A percentile compares a stretch with the other conserved stretches of the same genome.
These are phyloP conservation scores for Chamaetylas fuelleborni DNA, from an alignment of 2,113 vertebrate genomes.

Conservation along the genomic window DNA sequence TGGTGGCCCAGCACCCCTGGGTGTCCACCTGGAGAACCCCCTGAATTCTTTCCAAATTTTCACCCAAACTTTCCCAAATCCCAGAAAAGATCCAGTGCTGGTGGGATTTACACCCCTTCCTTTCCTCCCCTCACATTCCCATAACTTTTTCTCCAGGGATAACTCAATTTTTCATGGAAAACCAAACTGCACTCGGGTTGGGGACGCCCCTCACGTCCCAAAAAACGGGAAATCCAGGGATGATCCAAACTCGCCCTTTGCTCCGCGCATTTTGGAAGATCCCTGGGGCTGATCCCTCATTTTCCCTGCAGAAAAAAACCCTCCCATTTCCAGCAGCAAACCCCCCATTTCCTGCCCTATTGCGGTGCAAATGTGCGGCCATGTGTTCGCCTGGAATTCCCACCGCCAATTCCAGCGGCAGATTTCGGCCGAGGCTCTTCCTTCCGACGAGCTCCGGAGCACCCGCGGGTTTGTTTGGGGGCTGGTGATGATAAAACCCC, in stretches of 20 bases:
- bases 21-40: fast-evolving
- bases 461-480: background rate
- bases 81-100: background rate
- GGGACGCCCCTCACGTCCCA: background rate
- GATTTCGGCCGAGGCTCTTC: background rate
- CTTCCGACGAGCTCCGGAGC: background rate
- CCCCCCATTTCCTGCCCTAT: background rate
- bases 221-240: background rate
- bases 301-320: background rate
- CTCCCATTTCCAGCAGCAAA: background rate
- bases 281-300: background rate
- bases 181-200: fast-evolving
- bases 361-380: background rate
- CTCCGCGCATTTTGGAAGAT: fast-evolving
- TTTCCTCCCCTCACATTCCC: background rate
- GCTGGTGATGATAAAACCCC: background rate
- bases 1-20: background rate
- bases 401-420: background rate
- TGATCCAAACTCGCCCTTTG: fast-evolving
- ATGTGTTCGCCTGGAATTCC: background rate
- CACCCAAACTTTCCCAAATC: background rate
- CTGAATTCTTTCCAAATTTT: too few relatives aligned
- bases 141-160: background rate
- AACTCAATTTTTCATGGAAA: background rate
- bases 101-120: background rate